Conservation (phyloP, 1,140 invertebrate species). For the Drosophila nebulosa region DNA sequence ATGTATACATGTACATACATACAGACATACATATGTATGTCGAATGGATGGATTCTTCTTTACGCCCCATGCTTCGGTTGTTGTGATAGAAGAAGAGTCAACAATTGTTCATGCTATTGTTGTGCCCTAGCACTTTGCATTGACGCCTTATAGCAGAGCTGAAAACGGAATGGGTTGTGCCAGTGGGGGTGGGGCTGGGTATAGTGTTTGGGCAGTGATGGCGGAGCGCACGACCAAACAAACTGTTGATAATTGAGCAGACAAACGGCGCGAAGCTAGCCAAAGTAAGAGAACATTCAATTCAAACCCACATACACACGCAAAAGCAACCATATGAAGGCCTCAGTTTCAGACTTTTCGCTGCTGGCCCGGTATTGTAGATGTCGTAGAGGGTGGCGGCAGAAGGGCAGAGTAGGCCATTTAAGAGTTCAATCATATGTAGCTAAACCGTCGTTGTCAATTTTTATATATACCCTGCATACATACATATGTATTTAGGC, state of each 20-base stretch:
- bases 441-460: conserved; percentile 62
- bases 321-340: conserved; percentile 17
- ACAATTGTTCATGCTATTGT: conserved; percentile 32
- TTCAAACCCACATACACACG: conserved; percentile 11
- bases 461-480: not conserved
- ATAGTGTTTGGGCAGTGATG: not conserved
- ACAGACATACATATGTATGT: not conserved
- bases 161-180: not conserved
- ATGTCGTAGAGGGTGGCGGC: not conserved
- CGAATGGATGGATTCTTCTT: not conserved
- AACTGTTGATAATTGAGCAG: conserved; percentile 71
- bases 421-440: conserved; percentile 73
- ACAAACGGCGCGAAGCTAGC: conserved; percentile 31
- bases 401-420: conserved; percentile 20
- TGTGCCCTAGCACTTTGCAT: conserved; percentile 41
- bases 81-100: conserved; percentile 36
- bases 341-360: conserved; percentile 9
- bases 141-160: conserved; percentile 16
- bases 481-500: not conserved
- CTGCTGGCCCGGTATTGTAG: not conserved
- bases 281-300: conserved; percentile 25
- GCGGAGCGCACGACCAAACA: conserved; percentile 49
- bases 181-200: not conserved
- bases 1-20: not conserved
- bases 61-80: conserved; percentile 3